Percentiles rank a stretch among this genome's conserved stretches.
phyloP scores from a whole-genome alignment of 2,113 vertebrate genomes.

The Podocnemis expansa region DNA sequence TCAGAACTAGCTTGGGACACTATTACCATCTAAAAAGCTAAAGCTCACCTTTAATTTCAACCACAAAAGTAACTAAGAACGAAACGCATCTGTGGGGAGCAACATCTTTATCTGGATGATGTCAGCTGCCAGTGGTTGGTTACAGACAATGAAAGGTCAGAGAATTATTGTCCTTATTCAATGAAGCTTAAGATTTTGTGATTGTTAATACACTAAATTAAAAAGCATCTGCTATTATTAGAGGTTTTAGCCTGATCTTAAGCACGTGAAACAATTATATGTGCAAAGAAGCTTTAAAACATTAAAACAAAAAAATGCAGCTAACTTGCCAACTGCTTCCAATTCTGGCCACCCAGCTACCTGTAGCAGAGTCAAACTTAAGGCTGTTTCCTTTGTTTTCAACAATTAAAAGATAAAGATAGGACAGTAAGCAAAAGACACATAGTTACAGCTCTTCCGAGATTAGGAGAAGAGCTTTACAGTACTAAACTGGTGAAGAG shows the following conservation, averaged over 20 bases:
- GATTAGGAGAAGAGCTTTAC: conserved; percentile 69
- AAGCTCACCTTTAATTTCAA: conserved; percentile 77
- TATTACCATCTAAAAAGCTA: conserved; percentile 46
- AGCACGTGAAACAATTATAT: conserved; percentile 64
- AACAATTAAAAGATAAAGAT: conserved; percentile 63
- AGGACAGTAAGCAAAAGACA: conserved; percentile 63
- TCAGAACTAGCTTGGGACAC: conserved; percentile 12
- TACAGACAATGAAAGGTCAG: conserved; percentile 69
- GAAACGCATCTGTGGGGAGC: conserved; percentile 66
- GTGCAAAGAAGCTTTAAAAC: conserved; percentile 65
- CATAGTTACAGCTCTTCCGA: conserved; percentile 64
- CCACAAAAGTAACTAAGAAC: conserved; percentile 55
- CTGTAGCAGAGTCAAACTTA: conserved; percentile 73
- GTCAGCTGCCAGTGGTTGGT: conserved; percentile 43
- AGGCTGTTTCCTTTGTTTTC: conserved; percentile 71
- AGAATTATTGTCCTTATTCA: conserved; percentile 54
- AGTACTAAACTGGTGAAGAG: conserved; percentile 68
- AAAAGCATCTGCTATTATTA: conserved; percentile 53
- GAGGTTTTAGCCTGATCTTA: conserved; percentile 62
- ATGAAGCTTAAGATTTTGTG: conserved; percentile 58
- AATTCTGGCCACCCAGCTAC: conserved; percentile 76
- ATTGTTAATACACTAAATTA: conserved; percentile 63
- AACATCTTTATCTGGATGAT: conserved; percentile 67
- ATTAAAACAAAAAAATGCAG: conserved; percentile 42
- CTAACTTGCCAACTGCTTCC: conserved; percentile 75